A percentile compares a stretch with the other conserved stretches of the same genome.
Evolutionary conservation across 2,888 invertebrate species (phyloP).

Genomic region (Acronicta aceris): DNA sequence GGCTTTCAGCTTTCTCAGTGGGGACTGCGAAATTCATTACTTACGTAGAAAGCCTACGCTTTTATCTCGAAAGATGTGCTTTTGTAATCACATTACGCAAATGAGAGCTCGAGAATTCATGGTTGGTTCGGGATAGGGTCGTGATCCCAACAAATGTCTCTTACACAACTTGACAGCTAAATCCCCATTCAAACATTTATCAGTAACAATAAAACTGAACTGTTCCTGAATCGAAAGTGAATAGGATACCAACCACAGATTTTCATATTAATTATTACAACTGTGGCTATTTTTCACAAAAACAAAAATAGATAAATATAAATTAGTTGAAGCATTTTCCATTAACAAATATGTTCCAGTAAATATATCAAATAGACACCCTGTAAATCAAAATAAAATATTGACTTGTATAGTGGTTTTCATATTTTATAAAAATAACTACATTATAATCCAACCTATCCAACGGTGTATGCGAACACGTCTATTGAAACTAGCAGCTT

Average conservation of each 20-base stretch:
- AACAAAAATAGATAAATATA: slow-evolving; percentile 3
- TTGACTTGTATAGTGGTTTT: no score
- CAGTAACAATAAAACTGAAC: slow-evolving; percentile 56
- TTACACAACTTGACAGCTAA: slow-evolving; percentile 77
- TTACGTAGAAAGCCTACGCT: slow-evolving; percentile 84
- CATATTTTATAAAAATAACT: no score
- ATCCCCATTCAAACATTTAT: slow-evolving; percentile 70
- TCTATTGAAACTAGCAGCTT: slow-evolving; percentile 20
- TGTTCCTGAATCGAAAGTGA: slow-evolving; percentile 26
- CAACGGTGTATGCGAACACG: background rate
- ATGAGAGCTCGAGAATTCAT: slow-evolving; percentile 85
- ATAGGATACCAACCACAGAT: background rate
- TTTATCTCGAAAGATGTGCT: slow-evolving; percentile 88
- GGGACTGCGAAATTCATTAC: slow-evolving; percentile 85
- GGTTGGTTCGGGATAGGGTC: slow-evolving; percentile 83
- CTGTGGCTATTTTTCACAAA: background rate
- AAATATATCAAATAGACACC: no score
- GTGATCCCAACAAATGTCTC: slow-evolving; percentile 84
- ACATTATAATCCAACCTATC: background rate
- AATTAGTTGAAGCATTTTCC: background rate
- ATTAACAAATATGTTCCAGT: no score
- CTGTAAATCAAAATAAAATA: no score
- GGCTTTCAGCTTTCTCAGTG: slow-evolving; percentile 72
- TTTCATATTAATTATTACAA: background rate
- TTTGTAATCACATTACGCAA: slow-evolving; percentile 89